These are phyloP conservation scores for Yponomeuta sedellus DNA, from an alignment of 2,888 invertebrate species.

Conservation along the genomic window DNA sequence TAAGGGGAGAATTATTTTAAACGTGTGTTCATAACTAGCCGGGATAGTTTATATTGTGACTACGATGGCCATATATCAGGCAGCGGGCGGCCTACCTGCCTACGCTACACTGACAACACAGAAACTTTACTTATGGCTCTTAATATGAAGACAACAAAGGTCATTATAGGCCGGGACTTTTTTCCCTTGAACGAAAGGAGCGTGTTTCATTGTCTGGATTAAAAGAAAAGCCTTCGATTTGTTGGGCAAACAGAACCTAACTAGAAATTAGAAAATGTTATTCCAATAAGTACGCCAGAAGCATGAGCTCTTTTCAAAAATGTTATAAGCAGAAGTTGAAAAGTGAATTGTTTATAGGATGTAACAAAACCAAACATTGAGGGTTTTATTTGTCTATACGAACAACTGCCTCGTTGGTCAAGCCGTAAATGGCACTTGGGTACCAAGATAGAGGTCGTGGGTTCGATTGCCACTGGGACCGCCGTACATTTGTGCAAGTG, in stretches of 20 bases:
- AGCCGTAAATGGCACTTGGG: no score
- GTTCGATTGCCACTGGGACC: no score
- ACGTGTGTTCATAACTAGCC: slow-evolving; percentile 39
- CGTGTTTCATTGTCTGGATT: background rate
- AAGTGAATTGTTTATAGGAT: no score
- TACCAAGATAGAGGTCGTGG: no score
- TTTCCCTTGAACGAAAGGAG: background rate
- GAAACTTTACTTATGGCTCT: background rate
- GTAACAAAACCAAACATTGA: no score
- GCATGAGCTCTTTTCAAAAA: no score
- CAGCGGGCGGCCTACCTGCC: slow-evolving; percentile 14
- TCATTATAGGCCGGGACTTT: background rate
- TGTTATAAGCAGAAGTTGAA: no score
- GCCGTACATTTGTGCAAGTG: no score
- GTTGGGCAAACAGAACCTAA: background rate
- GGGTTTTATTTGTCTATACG: no score
- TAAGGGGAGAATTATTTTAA: slow-evolving; percentile 35
- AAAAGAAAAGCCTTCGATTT: background rate
- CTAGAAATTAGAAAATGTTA: no score
- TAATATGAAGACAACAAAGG: slow-evolving; percentile 1
- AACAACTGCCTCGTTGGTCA: no score
- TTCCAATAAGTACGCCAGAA: no score
- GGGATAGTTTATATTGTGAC: slow-evolving; percentile 39
- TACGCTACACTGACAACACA: slow-evolving; percentile 1
- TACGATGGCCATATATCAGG: slow-evolving; percentile 14